Percentiles rank a stretch among this genome's conserved stretches.
phyloP scores from a whole-genome alignment of 2,113 vertebrate genomes.

The Odobenus rosmarus region DNA sequence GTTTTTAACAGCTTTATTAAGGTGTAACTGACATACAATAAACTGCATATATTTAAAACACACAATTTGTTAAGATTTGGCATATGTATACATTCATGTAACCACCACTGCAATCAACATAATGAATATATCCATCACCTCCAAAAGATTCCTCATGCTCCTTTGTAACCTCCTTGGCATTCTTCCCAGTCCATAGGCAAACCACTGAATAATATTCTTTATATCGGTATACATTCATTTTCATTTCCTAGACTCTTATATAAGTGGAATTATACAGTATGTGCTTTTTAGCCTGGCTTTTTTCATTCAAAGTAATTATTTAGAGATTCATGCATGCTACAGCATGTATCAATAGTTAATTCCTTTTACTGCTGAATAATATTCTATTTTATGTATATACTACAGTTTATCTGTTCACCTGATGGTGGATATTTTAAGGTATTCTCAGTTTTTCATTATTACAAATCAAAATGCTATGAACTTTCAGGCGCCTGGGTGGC shows the following conservation, averaged over 20 bases:
- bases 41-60: background rate
- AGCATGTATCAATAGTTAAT: background rate
- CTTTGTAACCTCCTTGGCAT: background rate
- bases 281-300: background rate
- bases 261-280: background rate
- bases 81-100: background rate
- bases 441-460: background rate
- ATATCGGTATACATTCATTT: background rate
- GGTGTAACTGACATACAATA: background rate
- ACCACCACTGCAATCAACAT: background rate
- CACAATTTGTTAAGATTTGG: background rate
- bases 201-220: background rate
- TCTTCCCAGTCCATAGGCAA: background rate
- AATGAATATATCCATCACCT: background rate
- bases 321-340: background rate
- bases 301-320: background rate
- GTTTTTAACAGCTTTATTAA: conserved; percentile 21
- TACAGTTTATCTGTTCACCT: background rate
- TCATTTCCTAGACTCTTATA: conserved; percentile 8
- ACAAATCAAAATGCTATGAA: background rate
- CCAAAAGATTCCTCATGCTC: background rate
- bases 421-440: background rate
- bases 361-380: background rate
- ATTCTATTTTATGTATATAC: background rate
- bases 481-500: background rate